Conservation (phyloP, 2,113 vertebrate species). For the Meles meles region DNA sequence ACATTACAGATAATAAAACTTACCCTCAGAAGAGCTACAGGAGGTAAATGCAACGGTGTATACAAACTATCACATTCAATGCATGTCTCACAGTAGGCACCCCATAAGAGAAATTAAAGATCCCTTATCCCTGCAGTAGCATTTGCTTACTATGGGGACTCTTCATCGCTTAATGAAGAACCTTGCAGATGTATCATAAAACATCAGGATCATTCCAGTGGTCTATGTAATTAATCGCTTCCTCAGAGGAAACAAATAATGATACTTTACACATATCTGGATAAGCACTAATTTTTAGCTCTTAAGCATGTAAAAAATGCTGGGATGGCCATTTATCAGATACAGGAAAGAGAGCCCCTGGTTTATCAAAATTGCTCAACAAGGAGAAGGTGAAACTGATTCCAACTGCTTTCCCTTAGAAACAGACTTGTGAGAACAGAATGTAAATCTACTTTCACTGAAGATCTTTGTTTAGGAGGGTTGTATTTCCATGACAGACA, state of each 20-base stretch:
- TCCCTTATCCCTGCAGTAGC: background rate
- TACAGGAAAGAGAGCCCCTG: background rate
- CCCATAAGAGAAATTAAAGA: background rate
- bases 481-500: background rate
- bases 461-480: background rate
- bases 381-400: background rate
- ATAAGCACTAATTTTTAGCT: background rate
- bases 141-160: background rate
- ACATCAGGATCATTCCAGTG: background rate
- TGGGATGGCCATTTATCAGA: background rate
- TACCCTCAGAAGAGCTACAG: background rate
- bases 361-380: background rate
- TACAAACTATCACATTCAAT: accelerated
- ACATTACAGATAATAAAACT: background rate
- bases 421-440: background rate
- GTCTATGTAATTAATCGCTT: background rate
- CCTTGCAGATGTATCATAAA: background rate
- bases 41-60: background rate
- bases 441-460: background rate
- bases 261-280: background rate
- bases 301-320: background rate
- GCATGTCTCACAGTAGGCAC: background rate
- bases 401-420: background rate
- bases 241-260: background rate
- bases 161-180: background rate